These are phyloP conservation scores for Sipha flava DNA, from an alignment of 1,140 invertebrate species.

Conservation along the genomic window DNA sequence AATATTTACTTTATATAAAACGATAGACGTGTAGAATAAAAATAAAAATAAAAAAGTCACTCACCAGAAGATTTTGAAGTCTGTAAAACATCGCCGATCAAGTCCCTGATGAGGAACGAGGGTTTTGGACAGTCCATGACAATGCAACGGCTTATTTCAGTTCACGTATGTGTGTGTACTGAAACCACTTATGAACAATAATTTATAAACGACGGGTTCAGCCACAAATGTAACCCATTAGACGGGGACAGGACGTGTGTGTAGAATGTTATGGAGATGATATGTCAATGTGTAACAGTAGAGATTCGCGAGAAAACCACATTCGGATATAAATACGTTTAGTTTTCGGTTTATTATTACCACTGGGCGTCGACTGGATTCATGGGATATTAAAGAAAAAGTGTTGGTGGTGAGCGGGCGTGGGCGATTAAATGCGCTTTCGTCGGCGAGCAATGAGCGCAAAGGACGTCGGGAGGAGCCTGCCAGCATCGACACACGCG, in stretches of 20 bases:
- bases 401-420: neutral
- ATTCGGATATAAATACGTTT: too few species aligned
- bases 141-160: neutral
- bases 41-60: neutral
- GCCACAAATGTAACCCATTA: too few species aligned
- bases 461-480: neutral
- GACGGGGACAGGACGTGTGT: neutral
- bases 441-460: neutral
- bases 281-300: too few species aligned
- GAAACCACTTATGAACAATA: too few species aligned
- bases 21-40: neutral
- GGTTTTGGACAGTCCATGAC: slow-evolving; percentile 30
- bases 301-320: too few species aligned
- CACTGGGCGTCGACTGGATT: neutral
- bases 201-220: too few species aligned
- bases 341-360: too few species aligned
- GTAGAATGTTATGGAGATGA: neutral
- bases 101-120: slow-evolving; percentile 36
- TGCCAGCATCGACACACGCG: neutral
- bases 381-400: neutral
- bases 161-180: neutral
- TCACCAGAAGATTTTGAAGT: slow-evolving; percentile 16
- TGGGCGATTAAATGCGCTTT: too few species aligned
- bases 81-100: slow-evolving; percentile 36
- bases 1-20: too few species aligned